Conservation (phyloP, 2,888 invertebrate species). For the Mamestra brassicae region DNA sequence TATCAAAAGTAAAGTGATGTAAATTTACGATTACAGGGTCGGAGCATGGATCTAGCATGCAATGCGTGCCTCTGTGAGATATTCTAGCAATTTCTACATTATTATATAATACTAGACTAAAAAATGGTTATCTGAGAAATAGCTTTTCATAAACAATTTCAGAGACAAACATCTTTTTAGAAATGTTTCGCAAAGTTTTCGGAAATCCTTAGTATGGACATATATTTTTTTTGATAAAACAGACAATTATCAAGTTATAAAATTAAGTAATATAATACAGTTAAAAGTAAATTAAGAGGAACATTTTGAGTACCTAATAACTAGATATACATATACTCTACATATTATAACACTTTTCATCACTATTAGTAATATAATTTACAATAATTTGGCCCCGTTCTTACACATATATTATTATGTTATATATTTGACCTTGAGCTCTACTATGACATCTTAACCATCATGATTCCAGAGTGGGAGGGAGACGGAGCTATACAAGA, state of each 20-base stretch:
- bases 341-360: conserved; percentile 34
- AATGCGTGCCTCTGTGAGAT: not conserved
- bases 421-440: not conserved
- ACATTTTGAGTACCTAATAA: conserved; percentile 24
- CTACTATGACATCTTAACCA: not conserved
- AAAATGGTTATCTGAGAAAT: conserved; percentile 25
- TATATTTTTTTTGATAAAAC: not conserved
- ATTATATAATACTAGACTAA: not conserved
- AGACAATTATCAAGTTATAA: not conserved
- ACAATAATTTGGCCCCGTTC: conserved; percentile 38
- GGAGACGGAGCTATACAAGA: no score
- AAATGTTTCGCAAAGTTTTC: not conserved
- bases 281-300: conserved; percentile 27
- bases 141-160: conserved; percentile 1
- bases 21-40: not conserved
- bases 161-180: conserved; percentile 18
- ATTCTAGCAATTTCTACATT: not conserved
- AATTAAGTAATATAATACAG: not conserved
- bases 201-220: not conserved
- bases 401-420: conserved; percentile 1
- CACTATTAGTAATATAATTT: conserved; percentile 9
- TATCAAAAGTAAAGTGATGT: not conserved
- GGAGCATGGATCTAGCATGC: not conserved
- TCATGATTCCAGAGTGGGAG: no score
- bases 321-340: conserved; percentile 6